These are phyloP conservation scores for Mya arenaria DNA, from an alignment of 1,140 invertebrate genomes.

Conservation along the genomic window DNA sequence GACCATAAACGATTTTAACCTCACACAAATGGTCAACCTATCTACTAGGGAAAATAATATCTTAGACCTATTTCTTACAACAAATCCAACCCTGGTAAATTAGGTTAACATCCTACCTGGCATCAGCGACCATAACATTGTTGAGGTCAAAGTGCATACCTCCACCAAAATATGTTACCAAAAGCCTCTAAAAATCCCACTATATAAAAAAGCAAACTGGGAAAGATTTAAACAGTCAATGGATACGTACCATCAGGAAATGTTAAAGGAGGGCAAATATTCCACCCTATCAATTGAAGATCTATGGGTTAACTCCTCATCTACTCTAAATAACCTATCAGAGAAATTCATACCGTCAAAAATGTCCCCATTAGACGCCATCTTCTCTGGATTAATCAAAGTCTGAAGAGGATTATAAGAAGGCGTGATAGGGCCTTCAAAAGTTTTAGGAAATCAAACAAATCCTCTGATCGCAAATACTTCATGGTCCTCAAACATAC, in stretches of 20 bases:
- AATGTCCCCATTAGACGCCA: neutral
- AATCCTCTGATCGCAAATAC: neutral
- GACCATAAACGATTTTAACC: conserved; percentile 3
- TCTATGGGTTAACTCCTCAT: neutral
- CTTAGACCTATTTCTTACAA: conserved; percentile 17
- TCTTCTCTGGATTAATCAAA: neutral
- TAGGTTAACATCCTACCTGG: conserved; percentile 23
- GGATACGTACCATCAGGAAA: neutral
- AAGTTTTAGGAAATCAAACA: neutral
- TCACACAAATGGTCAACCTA: conserved; percentile 19
- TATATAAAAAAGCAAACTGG: too few species aligned
- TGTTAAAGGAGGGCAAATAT: neutral
- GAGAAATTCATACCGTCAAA: neutral
- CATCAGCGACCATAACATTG: conserved; percentile 25
- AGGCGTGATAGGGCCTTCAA: conserved; percentile 8
- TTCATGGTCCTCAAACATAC: neutral
- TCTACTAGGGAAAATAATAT: conserved; percentile 18
- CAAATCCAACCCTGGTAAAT: conserved; percentile 17
- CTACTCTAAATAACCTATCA: neutral
- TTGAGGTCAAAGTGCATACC: conserved; percentile 19
- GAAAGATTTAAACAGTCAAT: conserved; percentile 1
- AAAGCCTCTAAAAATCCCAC: neutral
- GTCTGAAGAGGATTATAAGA: neutral
- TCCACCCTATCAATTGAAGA: neutral
- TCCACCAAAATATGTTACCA: conserved; percentile 22